Conservation (phyloP, 2,888 invertebrate genomes). For the Dendrolimus pini region DNA sequence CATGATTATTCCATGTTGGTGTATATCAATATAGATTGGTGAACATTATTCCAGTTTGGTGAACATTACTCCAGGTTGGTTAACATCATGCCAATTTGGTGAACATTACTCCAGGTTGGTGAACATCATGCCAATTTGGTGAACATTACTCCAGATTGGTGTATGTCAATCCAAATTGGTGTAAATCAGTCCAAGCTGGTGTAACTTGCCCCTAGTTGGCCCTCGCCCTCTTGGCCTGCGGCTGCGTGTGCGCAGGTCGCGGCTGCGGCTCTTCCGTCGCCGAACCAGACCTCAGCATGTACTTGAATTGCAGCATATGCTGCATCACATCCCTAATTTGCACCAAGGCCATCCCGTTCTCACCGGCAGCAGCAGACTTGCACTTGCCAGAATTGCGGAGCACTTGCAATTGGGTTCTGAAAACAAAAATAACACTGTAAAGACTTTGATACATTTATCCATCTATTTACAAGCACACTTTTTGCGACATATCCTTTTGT, state of each 20-base stretch:
- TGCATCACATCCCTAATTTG: conserved; percentile 89
- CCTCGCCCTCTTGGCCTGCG: conserved; percentile 26
- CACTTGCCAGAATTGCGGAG: conserved; percentile 86
- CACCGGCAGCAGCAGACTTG: conserved; percentile 77
- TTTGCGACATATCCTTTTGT: no score
- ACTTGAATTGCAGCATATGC: conserved; percentile 91
- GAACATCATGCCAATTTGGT: not conserved
- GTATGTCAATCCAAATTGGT: conserved; percentile 39
- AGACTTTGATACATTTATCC: no score
- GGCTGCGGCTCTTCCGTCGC: conserved; percentile 38
- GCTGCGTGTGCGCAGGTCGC: conserved; percentile 14
- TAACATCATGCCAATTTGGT: not conserved
- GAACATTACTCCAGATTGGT: not conserved
- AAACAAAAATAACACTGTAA: not conserved
- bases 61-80: not conserved
- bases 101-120: not conserved
- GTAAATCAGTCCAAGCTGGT: conserved; percentile 45
- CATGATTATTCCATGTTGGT: no score
- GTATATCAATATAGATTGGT: no score
- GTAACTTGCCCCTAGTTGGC: conserved; percentile 8
- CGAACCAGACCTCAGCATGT: conserved; percentile 81
- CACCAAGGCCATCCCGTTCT: conserved; percentile 86
- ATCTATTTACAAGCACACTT: no score
- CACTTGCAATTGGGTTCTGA: conserved; percentile 84
- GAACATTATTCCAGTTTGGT: not conserved